Base-by-base conservation (phyloP, 2,797 vertebrate species). In the Allobates femoralis region DNA sequence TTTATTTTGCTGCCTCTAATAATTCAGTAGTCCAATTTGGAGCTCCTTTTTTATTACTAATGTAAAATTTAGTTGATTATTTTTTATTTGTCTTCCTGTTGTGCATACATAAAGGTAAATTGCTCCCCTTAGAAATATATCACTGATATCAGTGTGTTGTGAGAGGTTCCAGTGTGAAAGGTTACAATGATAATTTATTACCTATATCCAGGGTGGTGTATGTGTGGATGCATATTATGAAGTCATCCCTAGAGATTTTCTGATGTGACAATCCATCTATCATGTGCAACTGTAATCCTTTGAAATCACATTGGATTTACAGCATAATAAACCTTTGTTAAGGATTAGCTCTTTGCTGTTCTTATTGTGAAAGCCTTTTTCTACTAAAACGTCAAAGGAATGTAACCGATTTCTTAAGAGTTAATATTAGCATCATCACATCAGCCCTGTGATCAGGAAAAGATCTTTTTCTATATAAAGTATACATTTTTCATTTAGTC, bases 241-340 rank as follows among this genome's bases (percentile, higher is more conserved):
- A 91, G 86, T 90, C 87, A 87, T 86, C 91, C 89, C 88, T 84
- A 83, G 78, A 26, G 83, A 88, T 91, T 88, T 87, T 88, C 87
- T 66, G 74, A 83, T 85, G 89, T 91, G 90, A 88, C 90, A 91
- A 89, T 71, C 60, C 82, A 91, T 91, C 89, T 66, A 89, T 91
- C 91, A 90, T 77, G 51, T 74, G 85, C 88, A 89, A 86, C 69
- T 34, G 89, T 90, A 90, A 91, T 81, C 87, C 89, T 85, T 81
- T 89, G 86, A 90, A 93, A 90, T 91, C 85, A 89, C 89, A 90
- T 90, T 90, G 89, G 89, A 90, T 91, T 93, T 93, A 91, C 85
- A 91, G 87, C 87, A 89, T 90, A 89, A 91, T 93, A 91, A 91
- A 90, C 89, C 91, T 69, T 18, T 6, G 46, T 89, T 87, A 69